Percentiles rank a stretch among this genome's conserved stretches.
These are phyloP conservation scores for Hemiscyllium ocellatum DNA, from an alignment of 2,113 vertebrate species.

Conservation along the genomic window DNA sequence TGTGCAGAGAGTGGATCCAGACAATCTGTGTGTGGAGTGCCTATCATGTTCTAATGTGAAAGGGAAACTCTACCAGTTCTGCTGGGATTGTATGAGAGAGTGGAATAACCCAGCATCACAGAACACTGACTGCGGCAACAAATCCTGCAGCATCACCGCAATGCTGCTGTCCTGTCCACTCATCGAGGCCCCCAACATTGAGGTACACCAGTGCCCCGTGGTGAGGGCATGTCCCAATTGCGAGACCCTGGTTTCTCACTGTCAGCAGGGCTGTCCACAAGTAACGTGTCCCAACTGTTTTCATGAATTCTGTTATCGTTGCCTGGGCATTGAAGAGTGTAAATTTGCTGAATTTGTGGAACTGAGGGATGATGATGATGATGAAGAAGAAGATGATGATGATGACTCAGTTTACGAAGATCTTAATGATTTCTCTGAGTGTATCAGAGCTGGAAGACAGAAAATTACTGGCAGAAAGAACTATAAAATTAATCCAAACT, in stretches of 20 bases:
- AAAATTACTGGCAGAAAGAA: not conserved
- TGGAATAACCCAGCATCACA: not conserved
- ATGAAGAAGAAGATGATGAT: not conserved
- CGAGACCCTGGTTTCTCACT: not conserved
- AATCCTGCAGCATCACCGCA: not conserved
- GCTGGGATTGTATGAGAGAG: not conserved
- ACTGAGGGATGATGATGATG: not conserved
- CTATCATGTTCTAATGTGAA: not conserved
- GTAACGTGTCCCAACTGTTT: not conserved
- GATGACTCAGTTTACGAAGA: not conserved
- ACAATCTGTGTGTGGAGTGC: not conserved
- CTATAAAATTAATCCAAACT: not conserved
- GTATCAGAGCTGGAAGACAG: not conserved
- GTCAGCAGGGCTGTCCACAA: not conserved
- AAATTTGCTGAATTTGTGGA: not conserved
- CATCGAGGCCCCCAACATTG: not conserved
- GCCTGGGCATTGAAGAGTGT: not conserved
- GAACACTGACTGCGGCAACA: not conserved
- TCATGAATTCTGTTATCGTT: not conserved
- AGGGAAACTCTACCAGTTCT: not conserved
- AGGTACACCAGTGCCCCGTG: not conserved
- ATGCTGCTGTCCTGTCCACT: not conserved
- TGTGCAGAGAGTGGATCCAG: not conserved
- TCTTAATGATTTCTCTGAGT: not conserved
- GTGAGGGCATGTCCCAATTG: not conserved